phyloP scores from a whole-genome alignment of 2,113 vertebrate species.

The Thalassarche chlororhynchos region DNA sequence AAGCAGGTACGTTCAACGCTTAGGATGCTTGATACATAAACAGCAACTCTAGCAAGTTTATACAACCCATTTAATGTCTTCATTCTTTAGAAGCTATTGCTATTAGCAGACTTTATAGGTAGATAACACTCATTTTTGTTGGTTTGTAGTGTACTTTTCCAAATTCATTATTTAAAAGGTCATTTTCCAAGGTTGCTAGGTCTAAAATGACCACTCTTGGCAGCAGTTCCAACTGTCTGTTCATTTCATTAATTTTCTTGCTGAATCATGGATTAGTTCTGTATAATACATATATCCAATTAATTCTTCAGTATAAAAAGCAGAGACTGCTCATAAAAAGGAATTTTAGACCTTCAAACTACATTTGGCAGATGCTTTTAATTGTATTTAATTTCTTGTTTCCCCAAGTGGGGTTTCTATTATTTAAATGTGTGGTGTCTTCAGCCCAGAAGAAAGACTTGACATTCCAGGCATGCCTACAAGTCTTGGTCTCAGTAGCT shows the following conservation, averaged over 20 bases:
- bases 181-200: constrained; percentile 29
- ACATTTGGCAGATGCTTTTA: constrained; percentile 9
- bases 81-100: not conserved
- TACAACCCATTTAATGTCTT: not conserved
- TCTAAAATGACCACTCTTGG: constrained; percentile 28
- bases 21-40: not conserved
- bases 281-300: constrained; percentile 39
- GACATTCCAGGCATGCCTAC: not conserved
- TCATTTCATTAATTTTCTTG: constrained; percentile 56
- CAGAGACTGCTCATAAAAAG: not conserved
- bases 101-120: not conserved
- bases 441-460: not conserved
- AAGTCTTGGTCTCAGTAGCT: not conserved
- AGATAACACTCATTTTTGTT: not conserved
- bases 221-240: constrained; percentile 4
- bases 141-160: not conserved
- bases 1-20: not conserved
- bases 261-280: constrained; percentile 29
- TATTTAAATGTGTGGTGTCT: not conserved
- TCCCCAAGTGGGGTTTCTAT: constrained; percentile 2
- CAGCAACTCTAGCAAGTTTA: not conserved
- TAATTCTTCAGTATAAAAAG: constrained; percentile 34
- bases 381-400: constrained; percentile 27
- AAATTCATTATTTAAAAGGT: constrained; percentile 41
- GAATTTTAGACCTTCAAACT: constrained; percentile 25